Base-by-base conservation (phyloP, 2,797 vertebrate species). In the Margarornis squamiger region DNA sequence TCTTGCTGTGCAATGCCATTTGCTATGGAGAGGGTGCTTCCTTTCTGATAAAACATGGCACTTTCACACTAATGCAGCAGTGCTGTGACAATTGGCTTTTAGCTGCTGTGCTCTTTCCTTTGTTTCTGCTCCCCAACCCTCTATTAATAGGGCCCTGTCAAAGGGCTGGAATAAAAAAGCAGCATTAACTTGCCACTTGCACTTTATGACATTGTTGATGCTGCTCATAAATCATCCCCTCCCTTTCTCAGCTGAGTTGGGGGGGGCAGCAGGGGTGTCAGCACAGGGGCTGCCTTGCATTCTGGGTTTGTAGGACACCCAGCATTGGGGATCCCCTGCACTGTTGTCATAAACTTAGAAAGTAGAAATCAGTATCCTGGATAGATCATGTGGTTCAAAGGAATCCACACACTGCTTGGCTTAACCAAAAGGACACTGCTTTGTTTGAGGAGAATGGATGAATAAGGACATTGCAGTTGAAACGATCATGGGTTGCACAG, bases 131-230 rank as follows among this genome's bases (percentile, higher is more conserved):
- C 48, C 76, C 66, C 43, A 88, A 5, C 36, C 67, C 51, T 43
- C 92, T 58, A 81, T 75, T 88, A 95, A 51, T 21, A 62, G 32
- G 39, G 71, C 39, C 39, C 59, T 55, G 66, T 78, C 88, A 93
- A 92, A 88, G 29, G 54, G 71, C 36, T 79, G 52, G 70, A 90
- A 92, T 78, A 38, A 76, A 88, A 92, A 72, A 75, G 32, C 70
- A 78, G 63, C 92, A 78, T 86, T 94, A 92, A 78, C 73, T 88
- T 85, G 71, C 61, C 80, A 78, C 68, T 92, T 84, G 51, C n/a
- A 81, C 62, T 66, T 81, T 12, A 86, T 41, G 70, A 93, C 74
- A 32, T 41, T 29, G 59, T 32, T 63, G 67, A 66, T 43, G 63
- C 55, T 59, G 48, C 32, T 85, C 6, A 5, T 77, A 76, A 89